Percentiles rank a stretch among this genome's conserved stretches.
Evolutionary conservation across 1,140 invertebrate species (phyloP).

Genomic region (Apocrypta bakeri): DNA sequence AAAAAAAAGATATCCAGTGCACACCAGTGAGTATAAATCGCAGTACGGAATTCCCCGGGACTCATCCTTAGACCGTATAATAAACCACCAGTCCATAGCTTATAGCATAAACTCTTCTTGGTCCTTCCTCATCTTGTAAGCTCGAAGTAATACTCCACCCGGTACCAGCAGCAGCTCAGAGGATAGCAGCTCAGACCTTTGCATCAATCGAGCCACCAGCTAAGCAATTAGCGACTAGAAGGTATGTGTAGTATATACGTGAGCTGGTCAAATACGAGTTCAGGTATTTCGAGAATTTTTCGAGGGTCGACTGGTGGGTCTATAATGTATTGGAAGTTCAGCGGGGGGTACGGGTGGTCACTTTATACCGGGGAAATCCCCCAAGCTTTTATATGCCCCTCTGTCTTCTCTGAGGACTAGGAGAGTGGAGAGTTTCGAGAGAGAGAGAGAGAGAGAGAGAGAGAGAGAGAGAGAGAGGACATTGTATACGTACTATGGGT

Average conservation of each 20-base stretch:
- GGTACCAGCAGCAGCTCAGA: background rate
- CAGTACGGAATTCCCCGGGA: background rate
- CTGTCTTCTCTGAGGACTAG: background rate
- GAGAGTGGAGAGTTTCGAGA: too few relatives aligned
- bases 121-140: background rate
- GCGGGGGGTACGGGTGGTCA: slow-evolving; percentile 31
- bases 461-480: background rate
- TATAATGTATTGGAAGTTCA: background rate
- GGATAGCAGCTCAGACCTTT: background rate
- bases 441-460: too few relatives aligned
- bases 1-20: background rate
- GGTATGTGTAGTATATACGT: too few relatives aligned
- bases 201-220: slow-evolving; percentile 39
- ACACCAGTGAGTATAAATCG: background rate
- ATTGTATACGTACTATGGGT: background rate
- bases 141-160: background rate
- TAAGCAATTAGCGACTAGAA: slow-evolving; percentile 39
- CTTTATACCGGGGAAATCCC: slow-evolving; percentile 43
- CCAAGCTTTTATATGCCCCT: slow-evolving; percentile 17
- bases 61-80: background rate
- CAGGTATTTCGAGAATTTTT: background rate
- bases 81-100: background rate
- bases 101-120: background rate
- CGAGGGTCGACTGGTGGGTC: background rate
- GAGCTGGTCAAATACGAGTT: too few relatives aligned